Evolutionary conservation across 2,797 vertebrate species (phyloP), one percentile per base, ranked within the genome.

Genomic region (Pipistrellus kuhlii): DNA sequence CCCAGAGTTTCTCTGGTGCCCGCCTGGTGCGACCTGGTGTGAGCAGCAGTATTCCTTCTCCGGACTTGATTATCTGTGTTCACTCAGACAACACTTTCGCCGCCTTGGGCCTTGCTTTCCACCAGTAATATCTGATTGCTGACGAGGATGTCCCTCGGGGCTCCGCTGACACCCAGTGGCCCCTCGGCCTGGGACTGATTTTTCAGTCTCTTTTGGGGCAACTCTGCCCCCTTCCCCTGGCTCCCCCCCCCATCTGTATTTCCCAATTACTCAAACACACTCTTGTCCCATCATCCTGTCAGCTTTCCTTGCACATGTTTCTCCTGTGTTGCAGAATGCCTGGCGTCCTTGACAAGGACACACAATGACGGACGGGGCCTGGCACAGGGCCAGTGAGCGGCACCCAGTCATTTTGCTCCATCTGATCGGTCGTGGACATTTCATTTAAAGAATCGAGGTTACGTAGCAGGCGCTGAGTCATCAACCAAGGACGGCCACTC

Each of bases 401-500:
- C 71, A 59, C 51, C 68, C 7, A 0, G 38, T 77, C 41, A 5
- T 32, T 51, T 53, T 32, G 53, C 55, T 68, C 44, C 44, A 2
- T 75, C 46, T 62, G 17, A 46, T 73, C 21, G 30, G 46, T 85
- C 48, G 6, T 80, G 88, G 81, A 25, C 35, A 17, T 57, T 73
- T 53, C 35, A 4, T 18, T 8, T 15, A 64, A 69, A 71, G 46
- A 73, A 18, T 72, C 68, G n/a, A 93, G 77, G 92, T 77, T 48
- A 72, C 57, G 25, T 21, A 48, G 35, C 76, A 6, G 8, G 20
- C 2, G 8, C 15, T 6, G 25, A 68, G 5, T 51, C 27, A 38
- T 11, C 18, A 82, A 21, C 57, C 21, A 57, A 85, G 83, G 35
- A 80, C 92, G 53, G 94, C 94, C 95, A 90, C 0, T n/a, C 72